Evolutionary conservation across 2,113 vertebrate genomes (phyloP), one percentile per base, ranked within the genome.

Genomic region (Bombycilla garrulus): DNA sequence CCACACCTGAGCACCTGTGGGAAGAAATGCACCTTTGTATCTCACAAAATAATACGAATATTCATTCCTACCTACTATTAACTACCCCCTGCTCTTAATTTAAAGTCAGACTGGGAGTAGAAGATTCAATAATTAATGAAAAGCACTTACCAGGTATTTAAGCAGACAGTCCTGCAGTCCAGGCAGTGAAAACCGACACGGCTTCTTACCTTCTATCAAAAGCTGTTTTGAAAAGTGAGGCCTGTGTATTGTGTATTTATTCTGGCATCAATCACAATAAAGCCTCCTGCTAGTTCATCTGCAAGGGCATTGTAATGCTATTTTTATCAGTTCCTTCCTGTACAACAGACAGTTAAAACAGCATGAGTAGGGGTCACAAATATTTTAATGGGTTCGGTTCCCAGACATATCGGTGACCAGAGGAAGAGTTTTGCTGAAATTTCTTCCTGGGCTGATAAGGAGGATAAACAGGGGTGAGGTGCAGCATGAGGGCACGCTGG

Each of bases 291-390:
- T 94, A 81, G 97, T 98, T 97, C 97, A 97, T 98, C 95, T 72
- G 97, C 97, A 66, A 98, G 97, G 97, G 94, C 97, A 98, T 98
- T 98, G 98, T 98, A 98, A 97, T 98, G 97, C 98, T 98, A 98
- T 98, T 98, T 98, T 98, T 98, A 98, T 98, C 98, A 88, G 98
- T 97, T 98, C 98, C 98, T 98, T 98, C 98, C 98, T 98, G 98
- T 97, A 96, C 97, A 95, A 66, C 96, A 98, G 98, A 97, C 98
- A 97, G 98, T 98, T 98, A 98, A 98, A 98, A 98, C 76, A 98
- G 97, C 97, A 94, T 67, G 95, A 97, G 97, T 64, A 96, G 96
- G 93, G 97, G 95, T 97, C 98, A 98, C 95, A 96, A 98, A 97
- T 98, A 98, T 98, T 98, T 98, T 98, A 98, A 98, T 98, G 97